phyloP scores from a whole-genome alignment of 2,797 vertebrate species.

The Kryptopterus vitreolus region DNA sequence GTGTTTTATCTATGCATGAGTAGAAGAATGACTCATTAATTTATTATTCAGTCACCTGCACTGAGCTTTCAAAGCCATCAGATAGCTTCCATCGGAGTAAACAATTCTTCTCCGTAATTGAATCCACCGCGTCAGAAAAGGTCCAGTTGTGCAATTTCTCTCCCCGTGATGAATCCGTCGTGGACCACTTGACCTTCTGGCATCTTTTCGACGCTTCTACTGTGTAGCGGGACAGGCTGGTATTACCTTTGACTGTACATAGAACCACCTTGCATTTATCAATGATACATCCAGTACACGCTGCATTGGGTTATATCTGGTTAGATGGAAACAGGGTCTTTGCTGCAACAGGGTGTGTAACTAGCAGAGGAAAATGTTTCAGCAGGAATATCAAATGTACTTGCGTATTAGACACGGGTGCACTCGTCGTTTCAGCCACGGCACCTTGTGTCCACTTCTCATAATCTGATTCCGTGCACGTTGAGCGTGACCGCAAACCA shows the following conservation, averaged over 20 bases:
- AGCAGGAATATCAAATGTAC: not conserved
- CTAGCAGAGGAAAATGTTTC: too few species aligned
- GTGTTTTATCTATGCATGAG: slow-evolving; percentile 34
- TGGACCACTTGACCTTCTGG: slow-evolving; percentile 13
- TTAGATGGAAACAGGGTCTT: not conserved
- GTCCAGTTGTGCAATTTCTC: not conserved
- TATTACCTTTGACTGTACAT: not conserved
- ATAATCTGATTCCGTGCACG: not conserved
- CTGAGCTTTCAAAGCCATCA: slow-evolving; percentile 22
- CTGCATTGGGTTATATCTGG: not conserved
- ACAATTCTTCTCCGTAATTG: slow-evolving; percentile 23
- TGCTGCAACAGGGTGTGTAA: not conserved
- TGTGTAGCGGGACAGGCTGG: slow-evolving; percentile 26
- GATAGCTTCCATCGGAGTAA: slow-evolving; percentile 27
- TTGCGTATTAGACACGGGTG: not conserved
- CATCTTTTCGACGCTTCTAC: slow-evolving; percentile 34
- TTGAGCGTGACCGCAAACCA: not conserved
- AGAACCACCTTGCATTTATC: not conserved
- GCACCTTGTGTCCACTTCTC: not conserved
- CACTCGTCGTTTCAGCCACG: not conserved
- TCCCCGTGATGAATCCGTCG: slow-evolving; percentile 20
- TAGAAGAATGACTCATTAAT: slow-evolving; percentile 18
- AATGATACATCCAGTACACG: too few species aligned
- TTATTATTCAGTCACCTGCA: slow-evolving; percentile 7
- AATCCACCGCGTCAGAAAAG: slow-evolving; percentile 19